A percentile compares a stretch with the other conserved stretches of the same genome.
These are phyloP conservation scores for Trissolcus brochymenae DNA, from an alignment of 2,888 invertebrate species.

Conservation along the genomic window DNA sequence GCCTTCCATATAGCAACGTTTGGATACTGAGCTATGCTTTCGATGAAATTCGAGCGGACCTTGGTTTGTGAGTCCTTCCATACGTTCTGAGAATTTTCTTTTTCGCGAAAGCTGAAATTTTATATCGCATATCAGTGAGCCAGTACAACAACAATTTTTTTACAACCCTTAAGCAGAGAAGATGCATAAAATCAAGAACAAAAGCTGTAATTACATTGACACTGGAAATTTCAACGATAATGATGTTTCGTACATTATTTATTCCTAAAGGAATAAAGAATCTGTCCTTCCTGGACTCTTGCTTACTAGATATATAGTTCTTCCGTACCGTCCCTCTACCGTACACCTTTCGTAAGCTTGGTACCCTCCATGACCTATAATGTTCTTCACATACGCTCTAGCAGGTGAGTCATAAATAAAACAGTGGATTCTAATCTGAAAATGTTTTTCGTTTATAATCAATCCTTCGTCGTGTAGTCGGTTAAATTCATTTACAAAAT, in stretches of 20 bases:
- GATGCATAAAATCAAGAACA: not conserved
- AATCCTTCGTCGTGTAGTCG: not conserved
- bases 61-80: not conserved
- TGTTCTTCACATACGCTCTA: slow-evolving; percentile 10
- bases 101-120: not conserved
- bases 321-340: slow-evolving; percentile 19
- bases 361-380: slow-evolving; percentile 40
- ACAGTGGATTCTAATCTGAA: not conserved
- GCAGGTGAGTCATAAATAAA: slow-evolving; percentile 50
- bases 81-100: not conserved
- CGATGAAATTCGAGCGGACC: not conserved
- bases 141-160: not conserved
- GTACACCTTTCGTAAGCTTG: not conserved
- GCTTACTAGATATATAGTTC: not conserved
- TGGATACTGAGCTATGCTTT: no score
- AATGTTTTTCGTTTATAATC: not conserved
- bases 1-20: no score
- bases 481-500: not conserved
- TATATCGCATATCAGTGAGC: not conserved
- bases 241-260: no score
- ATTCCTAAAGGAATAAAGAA: no score
- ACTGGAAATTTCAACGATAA: not conserved
- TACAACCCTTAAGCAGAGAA: not conserved
- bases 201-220: not conserved
- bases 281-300: not conserved